phyloP scores from a whole-genome alignment of 2,797 vertebrate genomes.

The Salmo trutta region DNA sequence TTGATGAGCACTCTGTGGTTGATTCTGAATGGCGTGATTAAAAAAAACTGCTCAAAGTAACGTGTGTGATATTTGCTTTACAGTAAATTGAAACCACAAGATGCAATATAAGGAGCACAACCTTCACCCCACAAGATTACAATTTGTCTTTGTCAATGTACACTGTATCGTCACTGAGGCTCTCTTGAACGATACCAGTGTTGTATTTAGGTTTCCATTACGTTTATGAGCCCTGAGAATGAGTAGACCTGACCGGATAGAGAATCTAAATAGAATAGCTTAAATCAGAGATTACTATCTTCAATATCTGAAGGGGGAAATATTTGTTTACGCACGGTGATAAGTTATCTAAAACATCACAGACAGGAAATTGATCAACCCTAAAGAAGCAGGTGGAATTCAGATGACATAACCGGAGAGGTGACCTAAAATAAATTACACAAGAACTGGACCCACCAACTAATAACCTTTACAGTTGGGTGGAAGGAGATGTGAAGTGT shows the following conservation, averaged over 20 bases:
- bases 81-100: background rate
- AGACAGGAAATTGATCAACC: conserved; percentile 45
- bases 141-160: background rate
- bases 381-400: conserved; percentile 43
- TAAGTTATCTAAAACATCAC: conserved; percentile 34
- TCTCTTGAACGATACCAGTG: background rate
- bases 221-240: conserved; percentile 26
- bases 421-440: background rate
- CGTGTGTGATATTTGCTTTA: background rate
- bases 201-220: conserved; percentile 33
- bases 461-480: conserved; percentile 32
- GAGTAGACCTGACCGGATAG: conserved; percentile 27
- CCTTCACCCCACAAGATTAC: background rate
- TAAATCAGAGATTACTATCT: background rate
- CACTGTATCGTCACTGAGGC: background rate
- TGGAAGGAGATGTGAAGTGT: background rate
- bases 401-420: conserved; percentile 26
- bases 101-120: background rate
- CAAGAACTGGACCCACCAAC: conserved; percentile 27
- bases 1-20: conserved; percentile 7
- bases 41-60: conserved; percentile 15
- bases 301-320: background rate
- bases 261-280: no score
- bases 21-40: conserved; percentile 18
- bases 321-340: conserved; percentile 36